Base-by-base conservation (phyloP, 2,797 vertebrate species). In the Martes flavigula region DNA sequence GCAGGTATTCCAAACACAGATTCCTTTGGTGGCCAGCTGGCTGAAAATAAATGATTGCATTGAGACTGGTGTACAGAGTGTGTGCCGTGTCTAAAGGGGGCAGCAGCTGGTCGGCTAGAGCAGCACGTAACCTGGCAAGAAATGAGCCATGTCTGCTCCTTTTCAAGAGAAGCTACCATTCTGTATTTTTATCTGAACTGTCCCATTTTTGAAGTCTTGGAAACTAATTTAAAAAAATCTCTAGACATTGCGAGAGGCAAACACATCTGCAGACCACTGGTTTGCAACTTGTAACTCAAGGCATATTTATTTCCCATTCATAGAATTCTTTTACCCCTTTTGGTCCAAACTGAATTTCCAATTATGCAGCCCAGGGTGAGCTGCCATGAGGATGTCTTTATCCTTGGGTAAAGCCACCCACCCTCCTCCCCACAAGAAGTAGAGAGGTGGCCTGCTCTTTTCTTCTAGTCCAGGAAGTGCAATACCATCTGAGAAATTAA, bases 401-500 rank as follows among this genome's bases (percentile, higher is more conserved):
- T 35, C 21, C 38, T 48, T 1, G 21, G 70, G 30, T 18, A 43
- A 66, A 35, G 12, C n/a, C 60, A 32, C 46, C 7, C 20, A 0
- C 48, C 9, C 62, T 68, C 23, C 60, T 58, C 32, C 48, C 32
- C 64, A 38, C 11, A 51, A 91, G 68, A 43, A 84, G 23, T 14
- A n/a, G 62, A 43, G 38, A 68, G 51, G 20, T 32, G 51, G 73
- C 25, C 51, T 62, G 62, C 35, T 48, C 5, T 32, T 79, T 58
- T 73, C 40, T 62, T 40, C 58, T 18, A 25, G 40, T 62, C n/a
- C 84, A 75, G 90, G 95, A 96, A 97, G 77, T 87, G 27, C 48
- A 77, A 48, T 87, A 97, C 96, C 97, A 96, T 95, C 90, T 91
- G 91, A 97, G 92, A 94, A 92, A 75, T 81, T 68, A 93, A 97